Evolutionary conservation across 2,797 vertebrate species (phyloP).

Genomic region (Artibeus lituratus): DNA sequence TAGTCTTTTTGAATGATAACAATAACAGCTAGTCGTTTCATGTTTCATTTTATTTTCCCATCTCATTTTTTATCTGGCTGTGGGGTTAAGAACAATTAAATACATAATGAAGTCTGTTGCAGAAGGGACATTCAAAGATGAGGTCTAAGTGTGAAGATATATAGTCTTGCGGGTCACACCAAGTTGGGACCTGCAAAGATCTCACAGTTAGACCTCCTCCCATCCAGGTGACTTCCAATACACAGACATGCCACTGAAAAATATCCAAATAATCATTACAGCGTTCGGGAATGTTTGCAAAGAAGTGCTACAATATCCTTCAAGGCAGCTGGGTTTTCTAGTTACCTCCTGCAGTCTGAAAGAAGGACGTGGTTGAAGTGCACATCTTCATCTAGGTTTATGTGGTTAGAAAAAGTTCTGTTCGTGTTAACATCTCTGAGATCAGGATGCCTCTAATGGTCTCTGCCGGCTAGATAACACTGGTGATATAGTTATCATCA

Average conservation of each 20-base stretch:
- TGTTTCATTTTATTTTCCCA: not conserved
- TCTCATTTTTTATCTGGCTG: not conserved
- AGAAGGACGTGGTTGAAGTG: not conserved
- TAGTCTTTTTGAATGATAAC: not conserved
- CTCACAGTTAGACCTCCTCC: not conserved
- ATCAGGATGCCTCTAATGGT: not conserved
- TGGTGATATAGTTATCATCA: not conserved
- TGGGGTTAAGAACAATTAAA: not conserved
- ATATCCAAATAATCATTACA: not conserved
- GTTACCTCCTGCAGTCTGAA: slow-evolving; percentile 7
- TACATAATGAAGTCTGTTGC: not conserved
- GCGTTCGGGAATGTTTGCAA: not conserved
- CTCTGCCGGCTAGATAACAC: not conserved
- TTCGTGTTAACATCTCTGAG: not conserved
- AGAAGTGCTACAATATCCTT: not conserved
- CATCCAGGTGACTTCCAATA: not conserved
- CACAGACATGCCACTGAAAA: not conserved
- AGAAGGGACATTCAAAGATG: not conserved
- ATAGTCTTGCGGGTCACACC: not conserved
- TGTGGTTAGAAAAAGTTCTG: not conserved
- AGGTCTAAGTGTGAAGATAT: not conserved
- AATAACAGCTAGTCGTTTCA: not conserved
- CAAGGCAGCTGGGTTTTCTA: not conserved
- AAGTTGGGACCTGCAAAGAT: not conserved
- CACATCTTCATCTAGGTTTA: not conserved